Evolutionary conservation across 2,888 invertebrate species (phyloP).

Genomic region (Acanthococcus lagerstroemiae): DNA sequence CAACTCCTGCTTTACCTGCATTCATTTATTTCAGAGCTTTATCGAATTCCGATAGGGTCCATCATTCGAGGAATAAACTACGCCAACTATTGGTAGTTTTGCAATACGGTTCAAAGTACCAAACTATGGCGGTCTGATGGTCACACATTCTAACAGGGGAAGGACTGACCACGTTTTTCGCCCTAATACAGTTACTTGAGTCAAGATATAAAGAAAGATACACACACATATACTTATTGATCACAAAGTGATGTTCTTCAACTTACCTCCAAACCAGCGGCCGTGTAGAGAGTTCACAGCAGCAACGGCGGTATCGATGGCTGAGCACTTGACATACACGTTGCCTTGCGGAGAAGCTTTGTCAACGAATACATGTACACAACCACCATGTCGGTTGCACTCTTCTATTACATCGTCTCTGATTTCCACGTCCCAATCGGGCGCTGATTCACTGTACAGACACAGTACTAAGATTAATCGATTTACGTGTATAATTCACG

Average conservation of each 20-base stretch:
- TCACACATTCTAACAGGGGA: too few relatives aligned
- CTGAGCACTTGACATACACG: conserved; percentile 97
- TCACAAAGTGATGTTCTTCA: too few relatives aligned
- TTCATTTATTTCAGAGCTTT: too few relatives aligned
- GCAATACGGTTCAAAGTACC: too few relatives aligned
- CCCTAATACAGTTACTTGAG: background rate
- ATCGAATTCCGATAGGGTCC: too few relatives aligned
- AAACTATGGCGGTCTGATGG: too few relatives aligned
- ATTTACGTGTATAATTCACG: background rate
- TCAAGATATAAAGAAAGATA: background rate
- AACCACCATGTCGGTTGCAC: conserved; percentile 95
- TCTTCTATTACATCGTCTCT: conserved; percentile 96
- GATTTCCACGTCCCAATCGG: conserved; percentile 85
- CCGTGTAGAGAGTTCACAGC: conserved; percentile 95
- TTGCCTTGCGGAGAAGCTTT: conserved; percentile 89
- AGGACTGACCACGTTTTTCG: too few relatives aligned
- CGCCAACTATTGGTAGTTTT: too few relatives aligned
- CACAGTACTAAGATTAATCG: too few relatives aligned
- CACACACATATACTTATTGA: too few relatives aligned
- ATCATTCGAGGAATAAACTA: too few relatives aligned
- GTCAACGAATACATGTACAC: conserved; percentile 89
- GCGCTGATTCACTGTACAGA: conserved; percentile 57
- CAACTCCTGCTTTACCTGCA: too few relatives aligned
- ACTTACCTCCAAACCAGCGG: conserved; percentile 82
- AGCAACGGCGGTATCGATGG: conserved; percentile 89